Conservation (phyloP, 2,888 invertebrate genomes). For the Mechanitis messenoides region DNA sequence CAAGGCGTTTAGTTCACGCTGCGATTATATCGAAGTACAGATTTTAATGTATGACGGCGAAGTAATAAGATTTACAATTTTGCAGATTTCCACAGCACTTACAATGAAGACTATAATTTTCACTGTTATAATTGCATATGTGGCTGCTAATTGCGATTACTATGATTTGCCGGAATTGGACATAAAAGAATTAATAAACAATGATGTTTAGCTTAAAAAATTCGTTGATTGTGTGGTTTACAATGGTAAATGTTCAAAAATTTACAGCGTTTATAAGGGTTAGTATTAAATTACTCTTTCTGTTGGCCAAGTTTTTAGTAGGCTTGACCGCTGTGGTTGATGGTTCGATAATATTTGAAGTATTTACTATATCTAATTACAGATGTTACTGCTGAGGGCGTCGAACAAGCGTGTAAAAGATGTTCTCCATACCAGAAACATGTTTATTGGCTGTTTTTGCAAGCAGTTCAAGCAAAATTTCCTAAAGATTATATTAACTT, state of each 20-base stretch:
- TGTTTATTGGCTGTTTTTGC: constrained; percentile 20
- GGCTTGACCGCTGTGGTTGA: too few relatives aligned
- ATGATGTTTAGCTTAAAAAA: constrained; percentile 31
- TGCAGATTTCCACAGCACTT: not conserved
- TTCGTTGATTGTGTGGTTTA: constrained; percentile 49
- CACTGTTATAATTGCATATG: constrained; percentile 32
- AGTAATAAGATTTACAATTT: not conserved
- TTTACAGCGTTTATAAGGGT: constrained; percentile 46
- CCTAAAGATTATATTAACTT: constrained; percentile 63
- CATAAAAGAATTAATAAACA: constrained; percentile 38
- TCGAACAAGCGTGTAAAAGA: constrained; percentile 20
- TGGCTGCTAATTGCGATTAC: constrained; percentile 30
- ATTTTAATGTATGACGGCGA: too few relatives aligned
- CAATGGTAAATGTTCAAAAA: constrained; percentile 35
- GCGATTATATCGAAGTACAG: too few relatives aligned
- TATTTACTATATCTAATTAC: constrained; percentile 1
- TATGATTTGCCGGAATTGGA: constrained; percentile 53
- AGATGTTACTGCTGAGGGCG: constrained; percentile 17
- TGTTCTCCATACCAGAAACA: constrained; percentile 27
- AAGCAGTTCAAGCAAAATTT: constrained; percentile 66
- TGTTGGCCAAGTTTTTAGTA: too few relatives aligned
- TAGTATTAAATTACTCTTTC: constrained; percentile 11
- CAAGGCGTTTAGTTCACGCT: too few relatives aligned
- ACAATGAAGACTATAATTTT: constrained; percentile 30
- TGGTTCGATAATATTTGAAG: too few relatives aligned